phyloP scores from a whole-genome alignment of 2,113 vertebrate species.

The Todiramphus saurophagus region DNA sequence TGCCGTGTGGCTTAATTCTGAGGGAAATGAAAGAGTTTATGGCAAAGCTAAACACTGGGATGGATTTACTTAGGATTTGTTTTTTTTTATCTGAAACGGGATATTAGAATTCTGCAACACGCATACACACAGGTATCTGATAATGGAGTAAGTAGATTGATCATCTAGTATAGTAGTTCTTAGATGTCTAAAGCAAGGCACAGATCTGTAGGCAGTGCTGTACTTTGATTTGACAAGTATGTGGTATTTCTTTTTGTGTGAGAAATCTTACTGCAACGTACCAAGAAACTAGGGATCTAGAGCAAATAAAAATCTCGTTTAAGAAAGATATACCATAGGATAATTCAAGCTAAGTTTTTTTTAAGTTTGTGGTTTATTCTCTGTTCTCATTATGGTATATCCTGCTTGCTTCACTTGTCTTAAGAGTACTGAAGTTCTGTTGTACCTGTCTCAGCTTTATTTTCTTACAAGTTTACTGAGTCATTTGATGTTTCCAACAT shows the following conservation, averaged over 20 bases:
- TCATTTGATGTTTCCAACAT: background rate
- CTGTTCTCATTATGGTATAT: background rate
- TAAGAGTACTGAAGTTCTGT: background rate
- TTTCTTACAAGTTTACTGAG: background rate
- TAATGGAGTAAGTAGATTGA: background rate
- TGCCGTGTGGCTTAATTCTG: background rate
- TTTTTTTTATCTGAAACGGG: background rate
- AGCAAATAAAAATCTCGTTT: background rate
- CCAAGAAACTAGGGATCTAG: background rate
- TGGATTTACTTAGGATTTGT: background rate
- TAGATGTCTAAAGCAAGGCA: background rate
- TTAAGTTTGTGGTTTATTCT: background rate
- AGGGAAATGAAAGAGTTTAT: background rate
- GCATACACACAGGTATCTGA: background rate
- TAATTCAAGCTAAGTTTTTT: background rate
- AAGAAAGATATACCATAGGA: background rate
- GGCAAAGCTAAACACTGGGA: background rate
- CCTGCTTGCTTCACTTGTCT: fast-evolving
- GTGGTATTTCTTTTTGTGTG: background rate
- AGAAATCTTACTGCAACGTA: background rate
- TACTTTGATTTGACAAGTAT: background rate
- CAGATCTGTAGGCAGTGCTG: background rate
- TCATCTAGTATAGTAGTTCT: background rate
- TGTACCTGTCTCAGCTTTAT: background rate
- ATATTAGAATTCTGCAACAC: too few relatives aligned